Evolutionary conservation across 2,888 invertebrate genomes (phyloP).

Genomic region (Pediacus dermestoides): DNA sequence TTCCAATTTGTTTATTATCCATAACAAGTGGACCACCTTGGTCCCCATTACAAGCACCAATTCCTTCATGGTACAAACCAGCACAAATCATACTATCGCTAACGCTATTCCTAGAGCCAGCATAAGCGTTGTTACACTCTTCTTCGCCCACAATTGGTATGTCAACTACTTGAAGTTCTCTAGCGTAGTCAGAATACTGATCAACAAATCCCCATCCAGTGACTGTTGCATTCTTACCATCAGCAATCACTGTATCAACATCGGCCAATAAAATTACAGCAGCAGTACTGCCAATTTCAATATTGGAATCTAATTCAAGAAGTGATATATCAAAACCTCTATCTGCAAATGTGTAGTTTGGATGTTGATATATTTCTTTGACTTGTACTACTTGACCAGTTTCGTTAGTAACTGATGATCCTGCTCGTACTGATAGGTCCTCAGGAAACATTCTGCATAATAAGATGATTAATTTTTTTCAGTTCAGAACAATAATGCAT

Average conservation of each 20-base stretch:
- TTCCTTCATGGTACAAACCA: slow-evolving; percentile 21
- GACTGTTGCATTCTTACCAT: slow-evolving; percentile 12
- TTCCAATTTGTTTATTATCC: slow-evolving; percentile 18
- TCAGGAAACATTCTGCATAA: no score
- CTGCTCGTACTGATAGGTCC: slow-evolving; percentile 22
- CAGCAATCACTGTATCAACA: slow-evolving; percentile 10
- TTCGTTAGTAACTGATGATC: slow-evolving; percentile 16
- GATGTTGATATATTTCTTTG: slow-evolving; percentile 16
- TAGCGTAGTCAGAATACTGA: not conserved
- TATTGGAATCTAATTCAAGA: slow-evolving; percentile 9
- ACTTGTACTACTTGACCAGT: slow-evolving; percentile 20
- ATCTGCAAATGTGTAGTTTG: slow-evolving; percentile 16
- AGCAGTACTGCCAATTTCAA: slow-evolving; percentile 6
- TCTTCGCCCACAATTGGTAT: slow-evolving; percentile 18
- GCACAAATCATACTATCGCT: slow-evolving; percentile 27
- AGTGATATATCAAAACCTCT: slow-evolving; percentile 21
- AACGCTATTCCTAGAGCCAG: slow-evolving; percentile 5
- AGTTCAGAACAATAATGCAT: no score
- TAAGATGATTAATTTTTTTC: no score
- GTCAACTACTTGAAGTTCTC: slow-evolving; percentile 10
- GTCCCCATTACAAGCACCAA: slow-evolving; percentile 48
- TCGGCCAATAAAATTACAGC: slow-evolving; percentile 30
- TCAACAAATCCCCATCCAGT: slow-evolving; percentile 14
- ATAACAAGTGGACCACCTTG: slow-evolving; percentile 50
- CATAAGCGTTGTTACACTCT: slow-evolving; percentile 18